Evolutionary conservation across 2,888 invertebrate genomes (phyloP).

Genomic region (Cordylochernes scorpioides): DNA sequence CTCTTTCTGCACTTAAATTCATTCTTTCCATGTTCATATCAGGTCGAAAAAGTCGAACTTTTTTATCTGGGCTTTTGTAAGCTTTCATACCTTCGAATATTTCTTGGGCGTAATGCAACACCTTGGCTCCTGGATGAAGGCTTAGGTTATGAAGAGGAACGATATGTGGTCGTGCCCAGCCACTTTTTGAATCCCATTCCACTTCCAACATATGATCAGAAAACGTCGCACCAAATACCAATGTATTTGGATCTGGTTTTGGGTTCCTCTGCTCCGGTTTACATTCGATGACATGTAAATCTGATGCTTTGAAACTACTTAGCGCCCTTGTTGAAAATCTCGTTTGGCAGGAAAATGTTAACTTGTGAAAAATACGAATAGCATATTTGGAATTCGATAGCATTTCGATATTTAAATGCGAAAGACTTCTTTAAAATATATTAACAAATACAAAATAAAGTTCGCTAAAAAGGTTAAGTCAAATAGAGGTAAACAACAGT

Average conservation of each 20-base stretch:
- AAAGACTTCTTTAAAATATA: no score
- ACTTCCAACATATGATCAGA: slow-evolving; percentile 28
- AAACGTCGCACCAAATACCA: slow-evolving; percentile 26
- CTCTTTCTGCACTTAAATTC: slow-evolving; percentile 52
- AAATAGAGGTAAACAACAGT: no score
- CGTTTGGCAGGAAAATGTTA: no score
- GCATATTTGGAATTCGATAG: no score
- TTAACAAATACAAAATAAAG: no score
- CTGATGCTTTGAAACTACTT: no score
- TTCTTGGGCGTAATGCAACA: slow-evolving; percentile 84
- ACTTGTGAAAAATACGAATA: no score
- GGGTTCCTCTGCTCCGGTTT: slow-evolving; percentile 1
- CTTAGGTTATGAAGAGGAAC: slow-evolving; percentile 22
- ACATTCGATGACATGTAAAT: slow-evolving; percentile 4
- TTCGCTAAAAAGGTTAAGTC: no score
- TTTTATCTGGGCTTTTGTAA: slow-evolving; percentile 68
- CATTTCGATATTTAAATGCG: no score
- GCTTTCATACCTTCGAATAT: slow-evolving; percentile 96
- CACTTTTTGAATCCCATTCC: slow-evolving; percentile 22
- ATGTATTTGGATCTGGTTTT: slow-evolving; percentile 18
- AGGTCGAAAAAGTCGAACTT: slow-evolving; percentile 77
- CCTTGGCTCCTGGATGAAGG: slow-evolving; percentile 38
- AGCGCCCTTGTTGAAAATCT: no score
- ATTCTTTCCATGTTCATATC: slow-evolving; percentile 81
- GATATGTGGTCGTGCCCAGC: slow-evolving; percentile 26